A percentile compares a stretch with the other conserved stretches of the same genome.
Evolutionary conservation across 2,888 invertebrate genomes (phyloP).

Genomic region (Meteorus cinctellus): DNA sequence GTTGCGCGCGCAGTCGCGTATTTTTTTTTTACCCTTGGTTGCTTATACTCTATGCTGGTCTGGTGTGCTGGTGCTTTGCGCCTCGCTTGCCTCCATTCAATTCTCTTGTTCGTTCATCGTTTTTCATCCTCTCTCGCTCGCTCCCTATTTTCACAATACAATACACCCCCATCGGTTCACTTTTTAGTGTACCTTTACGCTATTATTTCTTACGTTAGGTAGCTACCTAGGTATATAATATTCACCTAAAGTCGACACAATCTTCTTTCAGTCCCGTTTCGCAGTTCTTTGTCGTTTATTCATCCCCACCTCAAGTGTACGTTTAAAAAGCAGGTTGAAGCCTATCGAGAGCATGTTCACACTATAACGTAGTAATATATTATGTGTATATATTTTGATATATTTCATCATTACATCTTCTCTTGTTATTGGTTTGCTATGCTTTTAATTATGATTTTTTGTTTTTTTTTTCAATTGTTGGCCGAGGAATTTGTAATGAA

Average conservation of each 20-base stretch:
- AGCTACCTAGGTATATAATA: background rate
- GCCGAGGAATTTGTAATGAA: no score
- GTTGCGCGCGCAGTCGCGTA: conserved; percentile 67
- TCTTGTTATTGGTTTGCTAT: no score
- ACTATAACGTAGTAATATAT: no score
- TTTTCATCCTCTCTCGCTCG: conserved; percentile 20
- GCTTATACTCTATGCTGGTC: conserved; percentile 2
- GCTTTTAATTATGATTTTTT: no score
- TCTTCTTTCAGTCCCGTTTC: conserved; percentile 8
- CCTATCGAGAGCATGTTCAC: background rate
- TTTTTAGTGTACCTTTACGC: background rate
- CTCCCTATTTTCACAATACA: background rate
- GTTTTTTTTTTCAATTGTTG: no score
- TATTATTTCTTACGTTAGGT: background rate
- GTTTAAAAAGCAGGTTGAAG: background rate
- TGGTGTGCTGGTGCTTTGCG: conserved; percentile 11
- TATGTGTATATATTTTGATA: no score
- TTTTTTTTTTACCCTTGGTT: conserved; percentile 39
- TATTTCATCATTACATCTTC: no score
- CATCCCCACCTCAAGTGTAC: background rate
- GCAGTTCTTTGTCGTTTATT: conserved; percentile 17
- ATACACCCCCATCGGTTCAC: background rate
- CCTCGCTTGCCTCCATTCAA: conserved; percentile 3
- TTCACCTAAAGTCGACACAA: background rate
- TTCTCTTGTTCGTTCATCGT: background rate